Evolutionary conservation across 2,888 invertebrate species (phyloP), one percentile per base, ranked within the genome.

Genomic region (Cheilosia soror): DNA sequence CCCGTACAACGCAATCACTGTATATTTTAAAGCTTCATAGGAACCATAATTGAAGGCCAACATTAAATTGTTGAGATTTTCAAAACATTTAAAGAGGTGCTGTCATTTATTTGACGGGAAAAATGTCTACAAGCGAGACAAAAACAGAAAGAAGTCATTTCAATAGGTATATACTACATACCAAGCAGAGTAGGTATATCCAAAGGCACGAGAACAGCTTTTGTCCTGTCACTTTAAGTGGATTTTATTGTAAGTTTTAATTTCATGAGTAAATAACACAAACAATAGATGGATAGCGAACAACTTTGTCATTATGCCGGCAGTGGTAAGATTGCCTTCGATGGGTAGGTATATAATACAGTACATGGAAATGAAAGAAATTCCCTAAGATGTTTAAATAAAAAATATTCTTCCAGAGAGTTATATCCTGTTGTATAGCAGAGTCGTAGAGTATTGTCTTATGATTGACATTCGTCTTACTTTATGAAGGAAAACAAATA

Each of bases 231-330:
- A 60, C 72, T 77, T 77, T 62, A 82, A 82, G 82, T 82, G 71
- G 71, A 55, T 82, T 82, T 82, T 66, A 72, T 62, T 82, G 82
- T 82, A 77, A 60, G 60, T 77, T 82, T 49, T 57, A 60, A 82
- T 72, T 77, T 77, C 66, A 77, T 62, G 60, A 60, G 77, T 69
- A 69, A 69, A 79, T 65, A 78, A 60, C 76, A 77, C 47, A 63
- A 29, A 44, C 57, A 33, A 55, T 60, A 53, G 49, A 58, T 44
- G 27, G n/a, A 69, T 2, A 44, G 49, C 55, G 47, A 33, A 55
- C 37, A 57, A 63, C 57, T 69, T 76, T 69, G 71, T 65, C 63
- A 15, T 33, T 33, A 31, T n/a, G 5, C 13, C 20, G 49, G 13
- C 47, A 62, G 25, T 63, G 6, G 62, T 7, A 51, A 40, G 73